A percentile compares a stretch with the other conserved stretches of the same genome.
Evolutionary conservation across 2,888 invertebrate species (phyloP).

Genomic region (Rhaphigaster nebulosa): DNA sequence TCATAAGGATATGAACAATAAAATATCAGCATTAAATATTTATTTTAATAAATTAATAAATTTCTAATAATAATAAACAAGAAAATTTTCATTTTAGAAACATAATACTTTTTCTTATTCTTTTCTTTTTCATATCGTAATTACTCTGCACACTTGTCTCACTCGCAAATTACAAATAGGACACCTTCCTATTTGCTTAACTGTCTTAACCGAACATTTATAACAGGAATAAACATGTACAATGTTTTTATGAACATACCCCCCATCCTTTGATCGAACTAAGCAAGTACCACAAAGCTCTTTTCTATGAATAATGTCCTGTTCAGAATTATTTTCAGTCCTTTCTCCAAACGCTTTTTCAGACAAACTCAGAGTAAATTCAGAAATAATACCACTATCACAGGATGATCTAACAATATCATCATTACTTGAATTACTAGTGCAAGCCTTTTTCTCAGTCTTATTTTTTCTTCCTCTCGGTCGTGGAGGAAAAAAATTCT

Average conservation of each 20-base stretch:
- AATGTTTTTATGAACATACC: constrained; percentile 65
- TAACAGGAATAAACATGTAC: constrained; percentile 65
- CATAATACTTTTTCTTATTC: background rate
- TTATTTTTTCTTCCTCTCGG: constrained; percentile 59
- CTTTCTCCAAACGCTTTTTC: background rate
- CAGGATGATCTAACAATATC: constrained; percentile 41
- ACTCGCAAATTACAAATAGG: constrained; percentile 65
- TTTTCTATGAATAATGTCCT: constrained; percentile 54
- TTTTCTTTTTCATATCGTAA: constrained; percentile 4
- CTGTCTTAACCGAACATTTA: constrained; percentile 64
- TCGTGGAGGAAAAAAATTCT: constrained; percentile 63
- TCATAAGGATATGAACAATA: background rate
- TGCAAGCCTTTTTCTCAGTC: background rate
- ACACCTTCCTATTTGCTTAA: constrained; percentile 64
- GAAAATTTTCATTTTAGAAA: background rate
- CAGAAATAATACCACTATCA: constrained; percentile 26
- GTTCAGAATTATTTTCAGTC: constrained; percentile 52
- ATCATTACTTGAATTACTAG: background rate
- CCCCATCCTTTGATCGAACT: constrained; percentile 64
- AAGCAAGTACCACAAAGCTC: constrained; percentile 64
- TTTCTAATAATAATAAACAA: constrained; percentile 26
- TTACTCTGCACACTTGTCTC: constrained; percentile 62
- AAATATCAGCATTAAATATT: constrained; percentile 22
- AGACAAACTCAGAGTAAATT: background rate
- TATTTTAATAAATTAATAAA: constrained; percentile 44